Conservation (phyloP, 2,797 vertebrate species). For the Peromyscus melanophrys region DNA sequence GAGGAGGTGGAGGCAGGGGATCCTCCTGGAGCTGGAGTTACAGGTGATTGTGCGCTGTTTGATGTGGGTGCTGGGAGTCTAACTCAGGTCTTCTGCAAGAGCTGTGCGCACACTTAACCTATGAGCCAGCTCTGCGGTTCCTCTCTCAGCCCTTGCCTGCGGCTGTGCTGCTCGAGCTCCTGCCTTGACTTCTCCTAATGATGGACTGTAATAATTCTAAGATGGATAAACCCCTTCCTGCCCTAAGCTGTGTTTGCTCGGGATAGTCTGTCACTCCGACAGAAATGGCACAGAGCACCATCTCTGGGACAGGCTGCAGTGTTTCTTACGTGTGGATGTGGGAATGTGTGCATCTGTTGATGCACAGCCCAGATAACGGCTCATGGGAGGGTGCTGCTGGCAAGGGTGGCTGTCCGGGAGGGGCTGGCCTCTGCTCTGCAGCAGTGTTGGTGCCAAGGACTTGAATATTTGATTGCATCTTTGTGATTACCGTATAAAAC, state of each 20-base stretch:
- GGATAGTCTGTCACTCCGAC: too few relatives aligned
- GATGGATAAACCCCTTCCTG: not conserved
- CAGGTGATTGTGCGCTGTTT: not conserved
- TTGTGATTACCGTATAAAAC: conserved; percentile 46
- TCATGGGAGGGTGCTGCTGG: not conserved
- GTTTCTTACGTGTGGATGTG: not conserved
- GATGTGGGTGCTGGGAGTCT: not conserved
- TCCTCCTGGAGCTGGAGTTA: not conserved
- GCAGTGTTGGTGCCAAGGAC: conserved; percentile 2
- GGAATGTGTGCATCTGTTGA: not conserved
- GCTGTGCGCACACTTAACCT: too few relatives aligned
- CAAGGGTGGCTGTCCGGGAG: not conserved
- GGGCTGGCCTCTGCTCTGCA: not conserved
- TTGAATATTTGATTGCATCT: conserved; percentile 72
- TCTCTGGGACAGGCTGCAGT: not conserved
- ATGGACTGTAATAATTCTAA: not conserved
- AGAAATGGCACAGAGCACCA: not conserved
- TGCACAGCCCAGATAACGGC: not conserved
- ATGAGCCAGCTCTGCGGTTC: not conserved
- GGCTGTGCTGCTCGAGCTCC: not conserved
- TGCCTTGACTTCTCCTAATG: not conserved
- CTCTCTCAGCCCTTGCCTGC: too few relatives aligned
- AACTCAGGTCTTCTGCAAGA: not conserved
- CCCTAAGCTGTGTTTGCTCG: not conserved
- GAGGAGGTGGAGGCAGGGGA: not conserved